Base-by-base conservation (phyloP, 2,797 vertebrate species). In the Crenichthys baileyi region DNA sequence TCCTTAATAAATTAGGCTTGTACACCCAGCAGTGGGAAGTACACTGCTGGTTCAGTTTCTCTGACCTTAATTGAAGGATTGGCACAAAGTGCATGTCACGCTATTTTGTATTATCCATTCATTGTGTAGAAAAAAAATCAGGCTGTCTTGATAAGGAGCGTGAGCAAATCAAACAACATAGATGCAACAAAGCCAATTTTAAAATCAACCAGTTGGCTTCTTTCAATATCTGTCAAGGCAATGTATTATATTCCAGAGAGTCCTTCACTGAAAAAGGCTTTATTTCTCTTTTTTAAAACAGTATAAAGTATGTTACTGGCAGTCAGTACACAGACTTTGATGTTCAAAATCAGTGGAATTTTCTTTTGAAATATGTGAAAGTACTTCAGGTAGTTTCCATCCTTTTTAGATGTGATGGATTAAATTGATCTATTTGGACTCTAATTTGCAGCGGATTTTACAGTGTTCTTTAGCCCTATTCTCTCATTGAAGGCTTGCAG, bases 401-500 rank as follows among this genome's bases (percentile, higher is more conserved):
- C 56, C n/a, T 15, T 11, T 65, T 79, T 51, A 78, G 68, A 78
- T 78, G 56, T 63, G 46, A 72, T 70, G 15, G 24, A 78, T 72
- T 82, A 72, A 63, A 78, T 68, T 36, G 71, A 82, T 85, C 65
- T 29, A 44, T 79, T 85, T n/a, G n/a, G n/a, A n/a, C 60, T 83
- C 68, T 68, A 46, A 78, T 75, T 48, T 58, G 56, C 73, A 24
- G 70, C 29, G 74, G 70, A 80, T 83, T 82, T 80, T 72, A 72
- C 36, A 26, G 31, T 51, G 87, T 87, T 80, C 73, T 41, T 1
- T 68, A 24, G 46, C 46, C 73, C 51, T 82, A 56, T 76, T 50
- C 58, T 71, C 70, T 87, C 83, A 89, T 92, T 91, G 89, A 86
- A 82, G 70, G 72, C 75, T 84, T 53, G 1, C 73, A 79, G 70